phyloP scores from a whole-genome alignment of 2,113 vertebrate genomes.

The Herpailurus yagouaroundi region DNA sequence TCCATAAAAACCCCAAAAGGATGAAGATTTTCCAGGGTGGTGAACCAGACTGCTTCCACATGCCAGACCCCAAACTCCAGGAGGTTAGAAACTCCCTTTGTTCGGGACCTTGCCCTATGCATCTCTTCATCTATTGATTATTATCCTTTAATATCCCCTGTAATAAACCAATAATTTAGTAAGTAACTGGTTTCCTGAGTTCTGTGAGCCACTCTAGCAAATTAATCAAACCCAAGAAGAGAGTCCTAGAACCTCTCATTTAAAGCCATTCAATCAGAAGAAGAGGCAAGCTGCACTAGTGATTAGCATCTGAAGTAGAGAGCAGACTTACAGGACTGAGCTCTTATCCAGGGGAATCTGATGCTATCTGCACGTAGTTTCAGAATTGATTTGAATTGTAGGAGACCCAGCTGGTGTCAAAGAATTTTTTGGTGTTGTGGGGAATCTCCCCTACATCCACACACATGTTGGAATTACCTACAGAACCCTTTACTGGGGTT shows the following conservation, averaged over 20 bases:
- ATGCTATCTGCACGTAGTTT: not conserved
- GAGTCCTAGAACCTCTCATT: not conserved
- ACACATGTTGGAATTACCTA: not conserved
- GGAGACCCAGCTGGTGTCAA: not conserved
- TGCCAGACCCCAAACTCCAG: not conserved
- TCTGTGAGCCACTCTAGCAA: not conserved
- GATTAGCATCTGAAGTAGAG: not conserved
- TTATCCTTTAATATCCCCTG: not conserved
- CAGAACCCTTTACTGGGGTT: not conserved
- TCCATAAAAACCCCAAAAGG: not conserved
- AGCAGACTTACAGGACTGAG: not conserved
- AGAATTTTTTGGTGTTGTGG: not conserved
- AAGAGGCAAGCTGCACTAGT: not conserved
- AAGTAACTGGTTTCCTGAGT: not conserved
- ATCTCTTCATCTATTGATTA: not conserved
- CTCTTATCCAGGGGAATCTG: not conserved
- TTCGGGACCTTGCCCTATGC: not conserved
- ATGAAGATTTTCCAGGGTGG: not conserved
- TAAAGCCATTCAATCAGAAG: not conserved
- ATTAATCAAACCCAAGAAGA: not conserved
- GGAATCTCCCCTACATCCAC: not conserved
- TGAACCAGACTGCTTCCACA: not conserved
- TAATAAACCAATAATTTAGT: not conserved
- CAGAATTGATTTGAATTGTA: not conserved
- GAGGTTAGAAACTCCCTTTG: not conserved